Base-by-base conservation (phyloP, 1,140 invertebrate genomes). In the Mercenaria mercenaria region DNA sequence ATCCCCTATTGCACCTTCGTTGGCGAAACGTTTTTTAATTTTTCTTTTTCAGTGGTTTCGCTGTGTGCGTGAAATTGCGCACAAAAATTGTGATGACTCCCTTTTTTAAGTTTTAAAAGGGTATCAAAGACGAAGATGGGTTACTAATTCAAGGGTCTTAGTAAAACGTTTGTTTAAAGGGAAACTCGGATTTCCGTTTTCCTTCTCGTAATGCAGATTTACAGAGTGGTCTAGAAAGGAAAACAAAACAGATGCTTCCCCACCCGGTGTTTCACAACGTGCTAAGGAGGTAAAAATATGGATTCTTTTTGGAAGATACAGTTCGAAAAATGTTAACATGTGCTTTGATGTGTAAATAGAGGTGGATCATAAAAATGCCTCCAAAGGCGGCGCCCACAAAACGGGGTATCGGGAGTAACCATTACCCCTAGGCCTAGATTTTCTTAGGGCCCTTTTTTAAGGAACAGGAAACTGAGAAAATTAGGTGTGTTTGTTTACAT, bases 331-430 rank as follows among this genome's bases (percentile, higher is more conserved):
- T 69, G n/a, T 88, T 37, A 8, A 39, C 37, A 1, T 4, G 23
- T 88, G 86, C 43, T 1, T 11, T 88, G 85, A 86, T 77, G 56
- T 81, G 59, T 26, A 76, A 86, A 4, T 11, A 26, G 47, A 47
- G 39, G 76, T 52, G 76, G 47, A 15, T 26, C 76, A 29, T 79
- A 79, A 79, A 79, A 37, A 32, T 79, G 34, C 37, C 76, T 15
- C 47, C 41, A 8, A 79, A 47, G 76, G 47, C 26, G 13, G 18
- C 76, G 13, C 76, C 76, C 4, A 43, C 3, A 47, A 11, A 8
- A 52, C 39, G 76, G 15, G 76, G 43, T 10, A 13, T 26, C 26
- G 41, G 15, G 61, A 32, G 52, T 32, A 59, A 32, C 1, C 81
- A n/a, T n/a, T n/a, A n/a, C 81, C 26, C 67, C 67, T 83, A 32